Base-by-base conservation (phyloP, 2,797 vertebrate species). In the Calcarius lapponicus region DNA sequence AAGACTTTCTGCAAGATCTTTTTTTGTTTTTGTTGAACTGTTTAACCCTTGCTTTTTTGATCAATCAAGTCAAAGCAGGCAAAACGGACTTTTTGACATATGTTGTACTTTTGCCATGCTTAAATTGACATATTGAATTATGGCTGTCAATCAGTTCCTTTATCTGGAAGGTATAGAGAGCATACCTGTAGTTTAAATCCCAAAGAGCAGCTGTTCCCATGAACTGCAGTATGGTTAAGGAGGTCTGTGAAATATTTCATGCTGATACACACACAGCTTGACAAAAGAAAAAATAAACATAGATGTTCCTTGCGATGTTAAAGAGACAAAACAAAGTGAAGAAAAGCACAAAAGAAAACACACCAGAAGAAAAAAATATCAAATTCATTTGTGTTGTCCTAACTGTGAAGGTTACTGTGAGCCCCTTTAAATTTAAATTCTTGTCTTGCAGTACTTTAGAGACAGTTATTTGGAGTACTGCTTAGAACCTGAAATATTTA, bases 321-420 rank as follows among this genome's bases (percentile, higher is more conserved):
- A 42, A 70, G 38, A 50, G 29, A 38, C 2, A 25, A 88, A 60
- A 48, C 3, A 50, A 42, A 66, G 18, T 18, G n/a, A 67, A 82
- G 8, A 72, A 29, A 3, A 66, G 1, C 8, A 62, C 2, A 54
- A 54, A 81, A 54, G 1, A 29, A 79, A 60, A 57, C 32, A 42
- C 1, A 45, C 0, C 3, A 10, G 6, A 3, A 48, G 53, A 29
- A 31, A 21, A 21, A 84, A 38, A 19, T 3, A 4, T 0, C 2
- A 31, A 53, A 32, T 5, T 6, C 1, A 47, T 64, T 66, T 61
- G 6, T 43, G 14, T 66, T 70, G 21, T 57, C 26, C 34, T 60
- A 71, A 16, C 22, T 78, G 10, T 57, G 47, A 83, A 67, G 31
- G 18, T 78, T 65, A 53, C n/a, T 45, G 8, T 61, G 19, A 83